phyloP scores from a whole-genome alignment of 2,888 invertebrate species.

The Podabrus alpinus region DNA sequence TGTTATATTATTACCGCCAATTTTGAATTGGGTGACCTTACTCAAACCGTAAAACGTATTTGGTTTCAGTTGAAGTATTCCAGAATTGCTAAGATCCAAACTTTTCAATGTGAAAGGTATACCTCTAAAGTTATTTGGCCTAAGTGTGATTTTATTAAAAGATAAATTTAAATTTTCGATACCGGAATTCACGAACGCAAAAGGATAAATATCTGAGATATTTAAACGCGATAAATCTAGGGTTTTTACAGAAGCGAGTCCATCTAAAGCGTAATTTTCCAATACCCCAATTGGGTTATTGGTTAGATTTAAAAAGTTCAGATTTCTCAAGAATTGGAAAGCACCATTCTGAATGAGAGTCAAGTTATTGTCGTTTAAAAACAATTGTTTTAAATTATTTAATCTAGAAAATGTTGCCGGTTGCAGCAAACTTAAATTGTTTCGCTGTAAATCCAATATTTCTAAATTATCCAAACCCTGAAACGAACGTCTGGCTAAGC shows the following conservation, averaged over 20 bases:
- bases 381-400: not conserved
- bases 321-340: not conserved
- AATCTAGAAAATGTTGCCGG: not conserved
- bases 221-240: not conserved
- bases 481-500: not conserved
- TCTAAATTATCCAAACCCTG: not conserved
- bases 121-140: not conserved
- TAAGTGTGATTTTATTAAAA: not conserved
- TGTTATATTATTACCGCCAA: not conserved
- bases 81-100: not conserved
- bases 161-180: not conserved
- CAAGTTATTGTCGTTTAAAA: not conserved
- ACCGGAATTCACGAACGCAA: not conserved
- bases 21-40: not conserved
- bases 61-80: not conserved
- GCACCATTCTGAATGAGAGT: not conserved
- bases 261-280: not conserved
- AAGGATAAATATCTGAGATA: not conserved
- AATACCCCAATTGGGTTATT: not conserved
- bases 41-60: not conserved
- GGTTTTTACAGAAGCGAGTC: not conserved
- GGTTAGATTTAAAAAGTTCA: not conserved
- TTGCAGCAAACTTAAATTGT: not conserved
- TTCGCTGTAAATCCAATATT: not conserved
- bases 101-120: rapidly evolving